These are phyloP conservation scores for Gandaritis pyraliata DNA, from an alignment of 2,888 invertebrate species.

Conservation along the genomic window DNA sequence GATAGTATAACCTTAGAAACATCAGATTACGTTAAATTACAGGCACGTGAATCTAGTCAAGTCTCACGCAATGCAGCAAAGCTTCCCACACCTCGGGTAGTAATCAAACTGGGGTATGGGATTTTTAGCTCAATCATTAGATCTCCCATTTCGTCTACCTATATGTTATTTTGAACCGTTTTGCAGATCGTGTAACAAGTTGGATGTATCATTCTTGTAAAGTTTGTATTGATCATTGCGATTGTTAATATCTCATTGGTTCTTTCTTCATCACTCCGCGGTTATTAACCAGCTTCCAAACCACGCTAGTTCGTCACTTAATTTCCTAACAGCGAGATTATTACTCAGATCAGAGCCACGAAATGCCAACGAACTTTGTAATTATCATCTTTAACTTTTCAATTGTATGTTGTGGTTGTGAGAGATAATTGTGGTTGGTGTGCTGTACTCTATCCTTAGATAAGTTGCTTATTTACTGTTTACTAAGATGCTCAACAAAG, in stretches of 20 bases:
- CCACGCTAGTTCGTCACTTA: slow-evolving; percentile 2
- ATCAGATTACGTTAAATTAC: slow-evolving; percentile 19
- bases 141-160: neutral
- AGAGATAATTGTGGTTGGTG: slow-evolving; percentile 37
- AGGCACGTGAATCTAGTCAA: slow-evolving; percentile 22
- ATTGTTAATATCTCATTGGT: neutral
- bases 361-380: slow-evolving; percentile 41
- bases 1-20: slow-evolving; percentile 4
- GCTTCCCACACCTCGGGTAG: slow-evolving; percentile 18
- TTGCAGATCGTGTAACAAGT: neutral
- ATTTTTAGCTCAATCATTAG: neutral
- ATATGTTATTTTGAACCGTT: neutral
- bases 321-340: slow-evolving; percentile 14
- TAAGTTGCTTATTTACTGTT: slow-evolving; percentile 18
- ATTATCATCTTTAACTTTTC: slow-evolving; percentile 40
- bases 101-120: slow-evolving; percentile 6
- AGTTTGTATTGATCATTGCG: too few species aligned
- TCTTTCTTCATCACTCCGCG: neutral
- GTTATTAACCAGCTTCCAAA: neutral
- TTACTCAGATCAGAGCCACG: slow-evolving; percentile 28
- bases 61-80: slow-evolving; percentile 13
- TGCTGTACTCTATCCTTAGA: slow-evolving; percentile 12
- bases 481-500: slow-evolving; percentile 21
- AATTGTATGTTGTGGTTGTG: slow-evolving; percentile 34
- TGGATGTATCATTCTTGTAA: too few species aligned